A percentile compares a stretch with the other conserved stretches of the same genome.
Evolutionary conservation across 2,888 invertebrate genomes (phyloP).

Genomic region (Steromphala cineraria): DNA sequence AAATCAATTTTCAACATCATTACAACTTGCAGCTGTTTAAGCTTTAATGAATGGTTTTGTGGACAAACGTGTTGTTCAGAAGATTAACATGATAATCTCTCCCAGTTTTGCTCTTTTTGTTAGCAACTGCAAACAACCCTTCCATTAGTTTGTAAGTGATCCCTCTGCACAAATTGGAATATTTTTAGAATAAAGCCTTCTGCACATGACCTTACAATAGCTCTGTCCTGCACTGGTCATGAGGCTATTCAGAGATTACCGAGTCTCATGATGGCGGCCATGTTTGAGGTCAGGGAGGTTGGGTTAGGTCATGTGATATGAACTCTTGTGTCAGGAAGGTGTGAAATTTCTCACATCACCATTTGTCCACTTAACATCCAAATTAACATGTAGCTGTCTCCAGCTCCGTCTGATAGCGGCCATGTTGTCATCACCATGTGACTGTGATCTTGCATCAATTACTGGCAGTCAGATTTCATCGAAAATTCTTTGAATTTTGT

Average conservation of each 20-base stretch:
- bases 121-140: not conserved
- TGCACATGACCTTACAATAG: not conserved
- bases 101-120: not conserved
- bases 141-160: conserved; percentile 9
- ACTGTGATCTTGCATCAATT: not conserved
- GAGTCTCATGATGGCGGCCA: not conserved
- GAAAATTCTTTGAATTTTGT: not conserved
- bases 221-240: not conserved
- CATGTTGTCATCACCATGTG: not conserved
- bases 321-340: not conserved
- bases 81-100: conserved; percentile 12
- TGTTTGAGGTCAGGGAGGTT: not conserved
- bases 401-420: not conserved
- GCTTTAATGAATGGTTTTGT: not conserved
- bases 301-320: conserved; percentile 6
- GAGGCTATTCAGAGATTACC: not conserved
- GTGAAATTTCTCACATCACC: conserved; percentile 10
- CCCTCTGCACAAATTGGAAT: not conserved
- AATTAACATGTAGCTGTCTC: too few species aligned
- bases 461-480: not conserved
- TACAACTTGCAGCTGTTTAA: not conserved
- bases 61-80: conserved; percentile 10
- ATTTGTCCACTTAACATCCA: not conserved
- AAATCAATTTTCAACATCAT: not conserved
- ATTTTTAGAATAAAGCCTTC: not conserved